These are phyloP conservation scores for Epinephelus awoara DNA, from an alignment of 2,797 vertebrate species.

Conservation along the genomic window DNA sequence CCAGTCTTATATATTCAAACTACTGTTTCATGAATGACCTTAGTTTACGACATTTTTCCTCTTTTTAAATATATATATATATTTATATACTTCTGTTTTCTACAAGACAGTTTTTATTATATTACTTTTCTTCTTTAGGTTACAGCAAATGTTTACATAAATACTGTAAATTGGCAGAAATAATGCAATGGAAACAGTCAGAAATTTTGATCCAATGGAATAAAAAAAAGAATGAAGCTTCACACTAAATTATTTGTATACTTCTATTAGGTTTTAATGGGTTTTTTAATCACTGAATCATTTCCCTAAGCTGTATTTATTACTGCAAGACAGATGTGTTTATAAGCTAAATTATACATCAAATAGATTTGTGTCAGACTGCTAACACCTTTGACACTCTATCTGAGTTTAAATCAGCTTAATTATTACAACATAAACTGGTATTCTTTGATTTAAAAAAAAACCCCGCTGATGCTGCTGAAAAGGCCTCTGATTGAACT, in stretches of 20 bases:
- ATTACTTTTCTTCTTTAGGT: not conserved
- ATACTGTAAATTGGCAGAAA: not conserved
- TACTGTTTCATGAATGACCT: not conserved
- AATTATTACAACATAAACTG: not conserved
- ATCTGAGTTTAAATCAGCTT: not conserved
- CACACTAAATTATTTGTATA: not conserved
- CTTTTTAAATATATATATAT: too few relatives aligned
- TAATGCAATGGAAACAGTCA: not conserved
- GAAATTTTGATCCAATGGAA: not conserved
- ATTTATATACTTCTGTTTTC: too few relatives aligned
- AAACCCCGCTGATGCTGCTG: not conserved
- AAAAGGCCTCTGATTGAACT: slow-evolving; percentile 44
- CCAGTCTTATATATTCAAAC: not conserved
- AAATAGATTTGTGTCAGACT: not conserved
- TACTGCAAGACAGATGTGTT: not conserved
- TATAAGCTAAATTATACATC: not conserved
- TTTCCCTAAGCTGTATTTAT: not conserved
- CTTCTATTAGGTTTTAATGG: not conserved
- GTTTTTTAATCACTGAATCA: not conserved
- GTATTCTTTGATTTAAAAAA: not conserved
- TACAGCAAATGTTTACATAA: not conserved
- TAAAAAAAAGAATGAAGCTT: not conserved
- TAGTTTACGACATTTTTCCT: too few relatives aligned
- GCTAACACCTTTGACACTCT: not conserved
- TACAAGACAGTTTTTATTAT: too few relatives aligned